Conservation (phyloP, 2,888 invertebrate genomes). For the Tridacna gigas region DNA sequence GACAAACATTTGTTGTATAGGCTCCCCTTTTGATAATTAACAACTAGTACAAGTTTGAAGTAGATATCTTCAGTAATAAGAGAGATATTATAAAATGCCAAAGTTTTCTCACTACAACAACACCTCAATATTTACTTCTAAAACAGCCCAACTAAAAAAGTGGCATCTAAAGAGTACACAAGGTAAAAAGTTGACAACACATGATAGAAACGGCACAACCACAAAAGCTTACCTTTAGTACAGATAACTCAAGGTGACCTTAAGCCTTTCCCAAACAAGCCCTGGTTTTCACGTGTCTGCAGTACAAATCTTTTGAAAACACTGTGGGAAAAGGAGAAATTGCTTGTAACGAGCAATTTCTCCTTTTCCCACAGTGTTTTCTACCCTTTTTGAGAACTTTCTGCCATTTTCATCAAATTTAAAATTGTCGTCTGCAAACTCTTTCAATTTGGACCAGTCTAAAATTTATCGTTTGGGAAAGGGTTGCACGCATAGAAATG, state of each 20-base stretch:
- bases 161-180: not conserved
- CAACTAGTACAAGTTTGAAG: no score
- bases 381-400: not conserved
- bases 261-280: not conserved
- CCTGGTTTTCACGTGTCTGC: not conserved
- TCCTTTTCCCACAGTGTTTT: not conserved
- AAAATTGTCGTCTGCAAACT: not conserved
- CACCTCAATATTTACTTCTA: no score
- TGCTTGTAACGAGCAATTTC: not conserved
- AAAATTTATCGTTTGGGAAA: not conserved
- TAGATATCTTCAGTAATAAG: no score
- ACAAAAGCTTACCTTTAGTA: not conserved
- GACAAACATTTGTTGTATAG: no score
- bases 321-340: not conserved
- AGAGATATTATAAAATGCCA: no score
- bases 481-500: not conserved
- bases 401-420: not conserved
- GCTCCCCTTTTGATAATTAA: no score
- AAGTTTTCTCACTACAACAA: no score
- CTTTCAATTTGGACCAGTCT: no score
- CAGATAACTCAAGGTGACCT: not conserved
- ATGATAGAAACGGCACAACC: not conserved
- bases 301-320: not conserved
- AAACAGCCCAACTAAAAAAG: not conserved
- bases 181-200: not conserved